These are phyloP conservation scores for Ophion ellenae DNA, from an alignment of 2,888 invertebrate species.

Conservation along the genomic window DNA sequence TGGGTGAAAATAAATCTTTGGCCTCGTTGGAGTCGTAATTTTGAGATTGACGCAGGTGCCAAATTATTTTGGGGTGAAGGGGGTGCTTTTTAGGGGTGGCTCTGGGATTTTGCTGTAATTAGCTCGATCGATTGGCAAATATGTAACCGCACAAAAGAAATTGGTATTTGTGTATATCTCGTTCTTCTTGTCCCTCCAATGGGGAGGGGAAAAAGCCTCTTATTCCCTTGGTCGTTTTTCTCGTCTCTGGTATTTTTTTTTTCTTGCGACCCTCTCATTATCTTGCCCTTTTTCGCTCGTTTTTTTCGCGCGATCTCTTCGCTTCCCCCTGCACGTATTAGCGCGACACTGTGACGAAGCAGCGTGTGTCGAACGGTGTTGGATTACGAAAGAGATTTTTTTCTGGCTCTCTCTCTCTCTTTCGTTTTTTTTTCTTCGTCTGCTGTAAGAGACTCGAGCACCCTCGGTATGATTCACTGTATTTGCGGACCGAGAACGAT, in stretches of 20 bases:
- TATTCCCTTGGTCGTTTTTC: slow-evolving; percentile 44
- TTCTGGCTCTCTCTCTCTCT: slow-evolving; percentile 14
- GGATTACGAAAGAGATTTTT: slow-evolving; percentile 66
- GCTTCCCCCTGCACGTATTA: slow-evolving; percentile 57
- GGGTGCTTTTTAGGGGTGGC: background rate
- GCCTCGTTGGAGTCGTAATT: background rate
- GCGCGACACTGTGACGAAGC: slow-evolving; percentile 54
- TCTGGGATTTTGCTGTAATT: background rate
- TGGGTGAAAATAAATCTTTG: background rate
- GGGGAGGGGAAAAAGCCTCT: slow-evolving; percentile 44
- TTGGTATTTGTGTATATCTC: slow-evolving; percentile 33
- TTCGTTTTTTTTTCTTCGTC: slow-evolving; percentile 36
- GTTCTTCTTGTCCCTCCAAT: slow-evolving; percentile 2
- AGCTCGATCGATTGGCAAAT: slow-evolving; percentile 38
- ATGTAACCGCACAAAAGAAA: slow-evolving; percentile 6
- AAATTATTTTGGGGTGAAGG: background rate
- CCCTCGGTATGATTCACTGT: slow-evolving; percentile 77
- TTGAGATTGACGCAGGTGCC: slow-evolving; percentile 8
- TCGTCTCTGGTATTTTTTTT: slow-evolving; percentile 45
- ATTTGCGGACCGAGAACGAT: slow-evolving; percentile 71
- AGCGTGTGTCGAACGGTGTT: slow-evolving; percentile 66
- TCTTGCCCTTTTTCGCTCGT: slow-evolving; percentile 47
- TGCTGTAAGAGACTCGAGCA: slow-evolving; percentile 36
- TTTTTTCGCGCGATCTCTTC: slow-evolving; percentile 44
- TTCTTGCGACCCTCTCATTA: slow-evolving; percentile 53